Conservation (phyloP, 2,797 vertebrate genomes). For the Rhincodon typus region DNA sequence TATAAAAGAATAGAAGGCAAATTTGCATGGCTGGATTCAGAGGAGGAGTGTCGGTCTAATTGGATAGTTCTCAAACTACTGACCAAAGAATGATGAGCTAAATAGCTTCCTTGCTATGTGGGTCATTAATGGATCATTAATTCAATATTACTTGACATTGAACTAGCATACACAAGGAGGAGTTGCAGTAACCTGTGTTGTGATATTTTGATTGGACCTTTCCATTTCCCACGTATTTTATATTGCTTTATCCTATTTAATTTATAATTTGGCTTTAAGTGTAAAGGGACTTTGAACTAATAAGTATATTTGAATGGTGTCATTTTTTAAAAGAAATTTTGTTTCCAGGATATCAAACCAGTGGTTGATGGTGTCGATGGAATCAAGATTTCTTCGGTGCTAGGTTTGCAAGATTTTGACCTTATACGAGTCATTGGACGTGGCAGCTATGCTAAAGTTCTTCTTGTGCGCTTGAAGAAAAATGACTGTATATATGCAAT, state of each 20-base stretch:
- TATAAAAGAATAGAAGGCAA: not conserved
- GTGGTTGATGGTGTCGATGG: conserved; percentile 90
- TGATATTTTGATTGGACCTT: not conserved
- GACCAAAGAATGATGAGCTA: not conserved
- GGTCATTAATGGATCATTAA: not conserved
- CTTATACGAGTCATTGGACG: conserved; percentile 91
- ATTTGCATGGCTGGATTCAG: not conserved
- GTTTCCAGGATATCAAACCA: conserved; percentile 74
- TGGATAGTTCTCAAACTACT: not conserved
- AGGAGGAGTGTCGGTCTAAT: not conserved
- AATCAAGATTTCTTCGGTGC: conserved; percentile 85
- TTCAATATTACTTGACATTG: not conserved
- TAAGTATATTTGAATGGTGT: not conserved
- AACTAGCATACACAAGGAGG: not conserved
- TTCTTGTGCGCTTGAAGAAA: conserved; percentile 92
- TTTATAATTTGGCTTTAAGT: not conserved
- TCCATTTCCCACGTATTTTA: not conserved
- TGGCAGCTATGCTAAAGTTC: conserved; percentile 95
- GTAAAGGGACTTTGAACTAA: not conserved
- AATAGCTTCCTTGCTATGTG: not conserved
- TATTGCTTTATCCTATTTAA: not conserved
- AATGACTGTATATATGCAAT: conserved; percentile 89
- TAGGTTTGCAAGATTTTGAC: conserved; percentile 87
- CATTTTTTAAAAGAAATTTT: not conserved
- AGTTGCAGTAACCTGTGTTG: not conserved